Conservation (phyloP, 2,797 vertebrate genomes). For the Lepidocolaptes lacrymiger region DNA sequence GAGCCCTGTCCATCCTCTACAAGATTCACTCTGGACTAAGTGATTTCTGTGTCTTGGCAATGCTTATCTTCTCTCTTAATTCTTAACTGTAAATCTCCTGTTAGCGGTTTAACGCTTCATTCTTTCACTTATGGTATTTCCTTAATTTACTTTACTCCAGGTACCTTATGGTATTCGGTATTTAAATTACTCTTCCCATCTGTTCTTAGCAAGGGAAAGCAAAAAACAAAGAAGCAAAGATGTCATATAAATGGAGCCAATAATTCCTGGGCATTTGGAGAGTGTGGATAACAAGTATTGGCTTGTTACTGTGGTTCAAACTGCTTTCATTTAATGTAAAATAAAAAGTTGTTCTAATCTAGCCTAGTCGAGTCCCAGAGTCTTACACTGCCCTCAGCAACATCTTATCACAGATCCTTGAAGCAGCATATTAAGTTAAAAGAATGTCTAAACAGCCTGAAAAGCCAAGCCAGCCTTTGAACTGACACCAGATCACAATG, state of each 20-base stretch:
- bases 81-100: constrained; percentile 46
- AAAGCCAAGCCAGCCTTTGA: constrained; percentile 26
- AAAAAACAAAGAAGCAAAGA: constrained; percentile 24
- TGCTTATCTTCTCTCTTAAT: constrained; percentile 1
- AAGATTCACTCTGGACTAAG: neutral
- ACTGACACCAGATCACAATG: neutral
- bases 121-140: constrained; percentile 5
- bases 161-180: constrained; percentile 39
- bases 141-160: constrained; percentile 57
- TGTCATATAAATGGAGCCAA: neutral
- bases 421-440: neutral
- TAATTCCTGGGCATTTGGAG: neutral
- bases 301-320: neutral
- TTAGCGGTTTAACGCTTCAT: neutral
- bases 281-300: neutral
- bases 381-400: neutral
- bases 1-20: neutral
- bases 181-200: constrained; percentile 54
- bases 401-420: neutral
- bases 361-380: neutral
- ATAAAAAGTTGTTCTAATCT: neutral
- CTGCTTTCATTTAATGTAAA: neutral
- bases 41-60: neutral
- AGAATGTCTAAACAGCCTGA: neutral
- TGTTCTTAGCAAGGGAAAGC: constrained; percentile 31